Conservation (phyloP, 2,888 invertebrate genomes). For the Troides oblongomaculatus region DNA sequence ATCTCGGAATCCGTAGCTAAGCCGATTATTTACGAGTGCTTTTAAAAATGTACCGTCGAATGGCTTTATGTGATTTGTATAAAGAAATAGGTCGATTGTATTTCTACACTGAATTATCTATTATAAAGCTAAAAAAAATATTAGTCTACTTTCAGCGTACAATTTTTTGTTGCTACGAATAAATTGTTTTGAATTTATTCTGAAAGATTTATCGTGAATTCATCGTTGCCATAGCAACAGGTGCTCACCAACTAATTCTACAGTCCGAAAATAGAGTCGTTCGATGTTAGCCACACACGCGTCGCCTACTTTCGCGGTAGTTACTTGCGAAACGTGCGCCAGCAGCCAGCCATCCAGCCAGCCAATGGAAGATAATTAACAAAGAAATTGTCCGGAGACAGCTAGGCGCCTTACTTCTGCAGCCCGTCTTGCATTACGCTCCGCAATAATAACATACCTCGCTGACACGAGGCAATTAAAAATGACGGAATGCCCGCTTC, state of each 20-base stretch:
- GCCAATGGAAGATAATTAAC: slow-evolving; percentile 69
- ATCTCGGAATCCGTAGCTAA: slow-evolving; percentile 22
- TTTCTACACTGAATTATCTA: background rate
- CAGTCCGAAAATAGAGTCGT: slow-evolving; percentile 45
- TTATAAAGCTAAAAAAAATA: background rate
- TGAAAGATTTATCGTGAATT: slow-evolving; percentile 36
- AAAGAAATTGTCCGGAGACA: slow-evolving; percentile 73
- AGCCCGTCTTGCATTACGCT: slow-evolving; percentile 61
- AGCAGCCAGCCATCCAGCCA: slow-evolving; percentile 58
- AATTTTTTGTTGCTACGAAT: background rate
- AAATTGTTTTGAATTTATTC: slow-evolving; percentile 37
- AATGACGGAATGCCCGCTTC: slow-evolving; percentile 63
- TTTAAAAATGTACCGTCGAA: slow-evolving; percentile 21
- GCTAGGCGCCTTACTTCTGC: slow-evolving; percentile 75
- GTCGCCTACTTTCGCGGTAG: slow-evolving; percentile 62
- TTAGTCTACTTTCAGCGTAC: background rate
- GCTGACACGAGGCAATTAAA: slow-evolving; percentile 64
- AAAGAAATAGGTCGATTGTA: slow-evolving; percentile 11
- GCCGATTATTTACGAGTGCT: slow-evolving; percentile 15
- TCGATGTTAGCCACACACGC: slow-evolving; percentile 37
- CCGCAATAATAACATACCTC: slow-evolving; percentile 67
- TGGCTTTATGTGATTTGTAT: slow-evolving; percentile 8
- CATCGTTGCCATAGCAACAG: slow-evolving; percentile 48
- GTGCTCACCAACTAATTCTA: slow-evolving; percentile 51
- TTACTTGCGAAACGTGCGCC: slow-evolving; percentile 62